A percentile compares a stretch with the other conserved stretches of the same genome.
phyloP scores from a whole-genome alignment of 2,113 vertebrate genomes.

The Poecilia latipinna region DNA sequence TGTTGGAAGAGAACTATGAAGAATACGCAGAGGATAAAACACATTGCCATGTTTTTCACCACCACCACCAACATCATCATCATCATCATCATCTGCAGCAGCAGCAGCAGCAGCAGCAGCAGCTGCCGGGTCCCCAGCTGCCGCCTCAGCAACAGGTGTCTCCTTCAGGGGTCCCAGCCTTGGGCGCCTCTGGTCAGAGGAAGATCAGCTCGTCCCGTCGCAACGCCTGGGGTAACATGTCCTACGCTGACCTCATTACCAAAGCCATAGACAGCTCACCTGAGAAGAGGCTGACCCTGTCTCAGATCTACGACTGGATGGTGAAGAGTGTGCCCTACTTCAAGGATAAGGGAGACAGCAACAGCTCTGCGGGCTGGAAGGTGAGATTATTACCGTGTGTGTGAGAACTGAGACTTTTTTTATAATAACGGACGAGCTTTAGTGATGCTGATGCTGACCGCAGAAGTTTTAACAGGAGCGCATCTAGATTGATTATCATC shows the following conservation, averaged over 20 bases:
- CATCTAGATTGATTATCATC: neutral
- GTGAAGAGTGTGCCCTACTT: constrained; percentile 96
- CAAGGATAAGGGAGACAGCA: constrained; percentile 96
- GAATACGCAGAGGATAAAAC: constrained; percentile 77
- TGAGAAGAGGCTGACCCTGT: constrained; percentile 94
- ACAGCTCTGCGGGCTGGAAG: constrained; percentile 97
- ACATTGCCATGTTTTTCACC: constrained; percentile 66
- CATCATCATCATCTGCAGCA: constrained; percentile 48
- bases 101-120: constrained; percentile 61
- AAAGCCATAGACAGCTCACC: constrained; percentile 96
- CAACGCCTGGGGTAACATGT: constrained; percentile 98
- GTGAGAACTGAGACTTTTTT: neutral
- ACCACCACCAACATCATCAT: constrained; percentile 52
- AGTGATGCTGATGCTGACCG: neutral
- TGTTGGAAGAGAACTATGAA: constrained; percentile 87
- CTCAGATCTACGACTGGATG: constrained; percentile 99
- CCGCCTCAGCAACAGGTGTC: constrained; percentile 77
- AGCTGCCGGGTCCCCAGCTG: constrained; percentile 61
- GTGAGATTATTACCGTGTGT: constrained; percentile 74
- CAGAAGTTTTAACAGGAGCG: neutral
- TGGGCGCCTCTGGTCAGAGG: constrained; percentile 80
- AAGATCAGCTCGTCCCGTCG: constrained; percentile 95
- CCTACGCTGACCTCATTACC: constrained; percentile 96
- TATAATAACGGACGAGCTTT: constrained; percentile 28
- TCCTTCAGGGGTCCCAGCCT: constrained; percentile 44